A percentile compares a stretch with the other conserved stretches of the same genome.
These are phyloP conservation scores for Ciconia maguari DNA, from an alignment of 2,113 vertebrate species.

Conservation along the genomic window DNA sequence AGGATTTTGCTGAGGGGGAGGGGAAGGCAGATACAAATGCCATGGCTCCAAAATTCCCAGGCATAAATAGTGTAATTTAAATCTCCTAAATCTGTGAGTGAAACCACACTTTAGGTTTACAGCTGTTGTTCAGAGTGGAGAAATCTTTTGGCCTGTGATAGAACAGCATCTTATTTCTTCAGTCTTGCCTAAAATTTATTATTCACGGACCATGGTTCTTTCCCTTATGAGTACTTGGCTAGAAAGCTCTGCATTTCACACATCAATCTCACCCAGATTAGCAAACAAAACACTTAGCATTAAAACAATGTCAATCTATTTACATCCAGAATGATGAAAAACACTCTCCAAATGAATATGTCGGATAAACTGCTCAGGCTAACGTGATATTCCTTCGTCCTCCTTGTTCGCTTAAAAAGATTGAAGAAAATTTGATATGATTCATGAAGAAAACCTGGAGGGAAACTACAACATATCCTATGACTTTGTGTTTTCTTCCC, in stretches of 20 bases:
- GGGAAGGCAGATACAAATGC: background rate
- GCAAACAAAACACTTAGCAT: constrained; percentile 66
- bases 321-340: constrained; percentile 39
- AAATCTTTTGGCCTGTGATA: background rate
- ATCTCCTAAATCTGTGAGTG: constrained; percentile 25
- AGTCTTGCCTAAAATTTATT: constrained; percentile 65
- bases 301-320: constrained; percentile 47
- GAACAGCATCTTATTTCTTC: constrained; percentile 37
- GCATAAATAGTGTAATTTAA: constrained; percentile 35
- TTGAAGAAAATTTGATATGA: constrained; percentile 24
- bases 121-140: constrained; percentile 30
- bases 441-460: constrained; percentile 28
- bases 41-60: background rate
- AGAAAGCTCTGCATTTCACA: constrained; percentile 48
- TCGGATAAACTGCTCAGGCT: background rate
- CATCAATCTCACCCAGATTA: constrained; percentile 54
- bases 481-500: constrained; percentile 51
- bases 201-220: constrained; percentile 20
- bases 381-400: background rate
- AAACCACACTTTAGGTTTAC: constrained; percentile 20
- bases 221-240: constrained; percentile 32
- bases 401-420: background rate
- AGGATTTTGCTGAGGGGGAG: background rate
- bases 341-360: background rate
- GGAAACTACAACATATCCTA: constrained; percentile 54